Base-by-base conservation (phyloP, 2,888 invertebrate species). In the Apeira syringaria region DNA sequence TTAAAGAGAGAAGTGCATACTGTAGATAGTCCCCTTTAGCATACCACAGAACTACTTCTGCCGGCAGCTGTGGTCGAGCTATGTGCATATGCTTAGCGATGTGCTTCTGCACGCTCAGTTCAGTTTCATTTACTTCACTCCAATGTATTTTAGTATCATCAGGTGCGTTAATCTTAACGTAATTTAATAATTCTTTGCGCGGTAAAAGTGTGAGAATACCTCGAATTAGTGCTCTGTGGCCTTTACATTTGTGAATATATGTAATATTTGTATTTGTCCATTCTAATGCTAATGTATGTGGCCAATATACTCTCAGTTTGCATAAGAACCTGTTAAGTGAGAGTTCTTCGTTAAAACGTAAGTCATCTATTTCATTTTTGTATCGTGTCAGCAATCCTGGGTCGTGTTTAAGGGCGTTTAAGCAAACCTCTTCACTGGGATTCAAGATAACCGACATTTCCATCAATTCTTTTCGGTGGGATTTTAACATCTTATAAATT, bases 1-100 rank as follows among this genome's bases (percentile, higher is more conserved):
- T 56, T 15, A 83, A 49, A 1, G 83, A 76, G 1, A 79, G 78
- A 10, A 78, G 57, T 18, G 75, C 68, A 36, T 64, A 77, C 39
- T 75, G 75, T 15, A 80, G 52, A 42, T 80, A 80, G 47, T 81
- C 82, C 17, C 80, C 81, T 51, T 75, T 76, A 6, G 80, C 70
- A 42, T 74, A 84, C 31, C 49, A 43, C 26, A 83, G 41, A 8
- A 83, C 53, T 2, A 56, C 47, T 20, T 76, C 68, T 2, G 73
- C 65, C 12, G 57, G 38, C 5, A 72, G 68, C 32, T 74, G 74
- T 9, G 82, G 83, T 11, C 83, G 68, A 22, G 74, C 69, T 9
- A 62, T 53, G 47, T 80, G 74, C 80, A 84, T 79, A 20, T 68
- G 73, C 56, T 73, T 74, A 8, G 80, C 78, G 17, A 83, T 65